phyloP scores from a whole-genome alignment of 2,113 vertebrate genomes.

The Triplophysa rosa region DNA sequence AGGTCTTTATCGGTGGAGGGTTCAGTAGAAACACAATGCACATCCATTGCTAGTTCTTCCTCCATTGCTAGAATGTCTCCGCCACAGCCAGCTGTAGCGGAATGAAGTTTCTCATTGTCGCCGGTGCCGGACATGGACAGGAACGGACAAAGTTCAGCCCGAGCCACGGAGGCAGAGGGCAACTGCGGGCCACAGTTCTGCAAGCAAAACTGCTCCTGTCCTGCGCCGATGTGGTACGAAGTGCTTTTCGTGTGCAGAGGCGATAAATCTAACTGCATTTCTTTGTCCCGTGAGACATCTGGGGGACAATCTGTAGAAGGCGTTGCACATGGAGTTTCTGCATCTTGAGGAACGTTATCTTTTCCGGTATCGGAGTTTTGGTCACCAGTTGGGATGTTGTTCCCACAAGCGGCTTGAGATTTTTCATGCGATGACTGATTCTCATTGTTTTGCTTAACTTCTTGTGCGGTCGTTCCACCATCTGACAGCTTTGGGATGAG shows the following conservation, averaged over 20 bases:
- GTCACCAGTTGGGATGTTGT: conserved; percentile 55
- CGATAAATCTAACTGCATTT: conserved; percentile 64
- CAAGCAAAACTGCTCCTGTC: conserved; percentile 77
- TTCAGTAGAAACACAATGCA: conserved; percentile 60
- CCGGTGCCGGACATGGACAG: conserved; percentile 66
- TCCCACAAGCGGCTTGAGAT: conserved; percentile 34
- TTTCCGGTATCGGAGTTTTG: conserved; percentile 65
- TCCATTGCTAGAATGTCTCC: conserved; percentile 64
- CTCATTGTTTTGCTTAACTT: conserved; percentile 66
- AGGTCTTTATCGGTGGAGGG: conserved; percentile 45
- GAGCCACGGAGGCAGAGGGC: conserved; percentile 66
- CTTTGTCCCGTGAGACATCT: conserved; percentile 61
- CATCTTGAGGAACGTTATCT: not conserved
- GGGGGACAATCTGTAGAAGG: conserved; percentile 36
- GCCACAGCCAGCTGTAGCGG: conserved; percentile 59
- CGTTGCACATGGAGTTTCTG: not conserved
- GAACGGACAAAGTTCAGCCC: conserved; percentile 63
- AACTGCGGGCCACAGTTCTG: conserved; percentile 75
- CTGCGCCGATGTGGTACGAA: conserved; percentile 78
- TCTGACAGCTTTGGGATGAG: conserved; percentile 87
- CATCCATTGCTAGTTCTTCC: conserved; percentile 57
- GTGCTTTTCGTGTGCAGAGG: conserved; percentile 78
- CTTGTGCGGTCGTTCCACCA: conserved; percentile 64
- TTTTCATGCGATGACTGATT: conserved; percentile 65
- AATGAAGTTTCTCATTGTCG: conserved; percentile 56